These are phyloP conservation scores for Clupea harengus DNA, from an alignment of 2,113 vertebrate species.

Conservation along the genomic window DNA sequence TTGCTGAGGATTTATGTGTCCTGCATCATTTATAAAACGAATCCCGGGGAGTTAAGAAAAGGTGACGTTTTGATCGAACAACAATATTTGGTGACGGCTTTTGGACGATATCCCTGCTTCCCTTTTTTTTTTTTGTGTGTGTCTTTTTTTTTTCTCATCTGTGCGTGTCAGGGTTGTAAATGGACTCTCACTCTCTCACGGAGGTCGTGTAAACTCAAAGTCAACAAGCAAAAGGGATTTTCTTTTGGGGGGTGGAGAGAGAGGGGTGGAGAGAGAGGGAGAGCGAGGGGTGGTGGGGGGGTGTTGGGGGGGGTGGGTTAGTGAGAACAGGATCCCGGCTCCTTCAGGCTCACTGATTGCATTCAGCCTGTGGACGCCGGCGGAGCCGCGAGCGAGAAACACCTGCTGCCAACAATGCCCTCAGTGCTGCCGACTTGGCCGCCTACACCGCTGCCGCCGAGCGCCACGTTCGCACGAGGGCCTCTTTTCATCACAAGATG, in stretches of 20 bases:
- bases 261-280: not conserved
- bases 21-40: conserved; percentile 41
- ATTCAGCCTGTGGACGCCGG: conserved; percentile 4
- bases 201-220: not conserved
- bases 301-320: not conserved
- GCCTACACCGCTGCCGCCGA: not conserved
- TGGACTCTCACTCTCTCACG: not conserved
- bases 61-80: conserved; percentile 45
- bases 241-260: not conserved
- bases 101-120: not conserved
- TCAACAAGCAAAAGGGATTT: not conserved
- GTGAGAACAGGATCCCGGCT: not conserved
- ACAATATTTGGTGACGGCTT: conserved; percentile 50
- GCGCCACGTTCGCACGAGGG: not conserved
- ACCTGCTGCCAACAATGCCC: conserved; percentile 32
- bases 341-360: not conserved
- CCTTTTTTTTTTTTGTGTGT: not conserved
- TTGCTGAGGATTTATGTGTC: conserved; percentile 35
- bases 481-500: conserved; percentile 32
- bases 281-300: not conserved
- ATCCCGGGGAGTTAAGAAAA: conserved; percentile 29
- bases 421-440: conserved; percentile 8
- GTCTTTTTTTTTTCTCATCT: not conserved
- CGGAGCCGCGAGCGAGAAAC: conserved; percentile 2
- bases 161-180: not conserved